Conservation (phyloP, 2,888 invertebrate species). For the Trichogramma evanescens region DNA sequence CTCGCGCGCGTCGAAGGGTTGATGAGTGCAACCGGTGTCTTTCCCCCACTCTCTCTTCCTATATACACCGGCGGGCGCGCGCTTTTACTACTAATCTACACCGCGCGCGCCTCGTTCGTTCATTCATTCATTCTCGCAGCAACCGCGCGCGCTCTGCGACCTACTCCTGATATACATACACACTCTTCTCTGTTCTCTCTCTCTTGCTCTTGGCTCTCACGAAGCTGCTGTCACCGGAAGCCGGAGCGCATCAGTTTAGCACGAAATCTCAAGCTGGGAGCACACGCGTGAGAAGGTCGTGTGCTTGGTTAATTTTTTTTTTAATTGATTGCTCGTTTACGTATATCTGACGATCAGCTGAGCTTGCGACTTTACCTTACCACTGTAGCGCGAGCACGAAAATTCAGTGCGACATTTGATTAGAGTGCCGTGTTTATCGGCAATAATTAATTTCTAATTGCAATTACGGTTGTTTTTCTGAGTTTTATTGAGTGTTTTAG, state of each 20-base stretch:
- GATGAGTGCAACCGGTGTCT: slow-evolving; percentile 47
- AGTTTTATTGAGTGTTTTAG: too few species aligned
- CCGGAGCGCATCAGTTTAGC: slow-evolving; percentile 38
- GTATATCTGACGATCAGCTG: too few species aligned
- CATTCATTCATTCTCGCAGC: slow-evolving; percentile 20
- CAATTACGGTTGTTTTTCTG: too few species aligned
- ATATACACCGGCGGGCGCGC: neutral
- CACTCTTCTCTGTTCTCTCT: slow-evolving; percentile 1
- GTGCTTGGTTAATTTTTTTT: slow-evolving; percentile 3
- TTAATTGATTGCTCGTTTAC: too few species aligned
- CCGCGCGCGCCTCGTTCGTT: slow-evolving; percentile 12
- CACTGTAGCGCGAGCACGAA: too few species aligned
- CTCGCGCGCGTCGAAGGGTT: slow-evolving; percentile 32
- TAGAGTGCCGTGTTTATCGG: too few species aligned
- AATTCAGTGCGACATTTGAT: too few species aligned
- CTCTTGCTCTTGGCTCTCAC: slow-evolving; percentile 32
- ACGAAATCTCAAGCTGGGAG: slow-evolving; percentile 39
- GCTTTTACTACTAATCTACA: slow-evolving; percentile 18
- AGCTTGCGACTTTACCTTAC: too few species aligned
- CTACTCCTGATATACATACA: too few species aligned
- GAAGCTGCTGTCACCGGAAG: slow-evolving; percentile 39
- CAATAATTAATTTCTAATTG: too few species aligned
- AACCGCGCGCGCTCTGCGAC: neutral
- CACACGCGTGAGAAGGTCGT: slow-evolving; percentile 5
- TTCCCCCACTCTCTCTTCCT: slow-evolving; percentile 33